Conservation (phyloP, 1,140 invertebrate genomes). For the Drosophila nasuta region DNA sequence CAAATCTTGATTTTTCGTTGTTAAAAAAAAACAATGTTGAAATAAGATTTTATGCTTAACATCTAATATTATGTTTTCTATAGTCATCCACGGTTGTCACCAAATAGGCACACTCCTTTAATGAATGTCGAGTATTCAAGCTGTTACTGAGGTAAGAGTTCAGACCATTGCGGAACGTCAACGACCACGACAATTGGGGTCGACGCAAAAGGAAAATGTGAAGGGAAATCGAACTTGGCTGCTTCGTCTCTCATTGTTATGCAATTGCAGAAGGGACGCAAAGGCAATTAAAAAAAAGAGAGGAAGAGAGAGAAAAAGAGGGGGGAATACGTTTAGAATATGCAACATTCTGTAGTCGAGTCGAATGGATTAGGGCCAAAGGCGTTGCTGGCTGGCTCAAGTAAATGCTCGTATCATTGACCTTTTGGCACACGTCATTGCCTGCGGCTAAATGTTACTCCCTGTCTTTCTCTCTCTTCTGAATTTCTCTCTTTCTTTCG, state of each 20-base stretch:
- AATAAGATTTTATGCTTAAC: too few species aligned
- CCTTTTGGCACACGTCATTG: slow-evolving; percentile 62
- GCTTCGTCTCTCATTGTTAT: slow-evolving; percentile 68
- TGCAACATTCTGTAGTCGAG: slow-evolving; percentile 43
- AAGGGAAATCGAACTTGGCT: slow-evolving; percentile 42
- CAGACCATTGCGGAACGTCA: slow-evolving; percentile 38
- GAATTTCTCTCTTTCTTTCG: not conserved
- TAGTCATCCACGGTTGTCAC: too few species aligned
- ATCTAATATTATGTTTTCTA: too few species aligned
- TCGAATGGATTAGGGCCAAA: slow-evolving; percentile 70
- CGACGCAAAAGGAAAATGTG: slow-evolving; percentile 33
- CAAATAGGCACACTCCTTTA: too few species aligned
- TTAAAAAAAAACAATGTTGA: too few species aligned
- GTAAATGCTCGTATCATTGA: slow-evolving; percentile 69
- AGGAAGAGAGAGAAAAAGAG: slow-evolving; percentile 1
- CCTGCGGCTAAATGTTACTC: slow-evolving; percentile 28
- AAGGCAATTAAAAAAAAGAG: slow-evolving; percentile 76
- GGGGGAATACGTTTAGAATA: not conserved
- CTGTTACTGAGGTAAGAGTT: slow-evolving; percentile 3
- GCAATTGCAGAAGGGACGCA: slow-evolving; percentile 66
- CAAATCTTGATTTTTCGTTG: too few species aligned
- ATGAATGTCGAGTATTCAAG: too few species aligned
- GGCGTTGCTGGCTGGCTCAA: slow-evolving; percentile 33
- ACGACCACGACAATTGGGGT: slow-evolving; percentile 70
- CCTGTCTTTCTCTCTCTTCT: not conserved